phyloP scores from a whole-genome alignment of 1,140 invertebrate genomes.

The Amyelois transitella region DNA sequence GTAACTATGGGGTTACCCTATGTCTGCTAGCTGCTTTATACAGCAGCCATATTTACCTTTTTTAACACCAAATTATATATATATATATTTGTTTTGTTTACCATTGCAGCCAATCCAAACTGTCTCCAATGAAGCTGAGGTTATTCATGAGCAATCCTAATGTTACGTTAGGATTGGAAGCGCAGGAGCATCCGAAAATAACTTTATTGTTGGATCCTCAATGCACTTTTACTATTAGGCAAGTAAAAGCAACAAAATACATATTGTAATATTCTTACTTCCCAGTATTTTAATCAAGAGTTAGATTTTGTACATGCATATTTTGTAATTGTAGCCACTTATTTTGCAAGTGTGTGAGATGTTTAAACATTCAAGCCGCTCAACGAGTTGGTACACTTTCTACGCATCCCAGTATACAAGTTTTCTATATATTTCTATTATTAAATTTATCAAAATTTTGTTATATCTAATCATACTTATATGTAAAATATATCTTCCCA shows the following conservation, averaged over 20 bases:
- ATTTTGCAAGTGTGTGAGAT: too few relatives aligned
- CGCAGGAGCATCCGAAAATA: constrained; percentile 39
- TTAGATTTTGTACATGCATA: too few relatives aligned
- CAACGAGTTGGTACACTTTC: too few relatives aligned
- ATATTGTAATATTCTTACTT: too few relatives aligned
- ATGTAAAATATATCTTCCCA: background rate
- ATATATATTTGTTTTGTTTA: background rate
- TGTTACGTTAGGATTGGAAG: constrained; percentile 19
- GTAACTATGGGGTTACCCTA: background rate
- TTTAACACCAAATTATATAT: background rate
- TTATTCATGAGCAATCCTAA: constrained; percentile 56
- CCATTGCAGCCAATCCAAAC: constrained; percentile 49
- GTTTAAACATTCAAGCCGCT: too few relatives aligned
- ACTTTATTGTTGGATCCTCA: constrained; percentile 51
- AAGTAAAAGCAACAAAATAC: too few relatives aligned
- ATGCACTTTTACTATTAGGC: constrained; percentile 34
- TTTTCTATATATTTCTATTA: background rate
- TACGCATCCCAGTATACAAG: too few relatives aligned
- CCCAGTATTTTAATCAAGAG: too few relatives aligned
- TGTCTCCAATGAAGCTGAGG: constrained; percentile 56
- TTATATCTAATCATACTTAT: background rate
- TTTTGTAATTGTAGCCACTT: too few relatives aligned
- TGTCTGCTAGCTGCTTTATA: too few relatives aligned
- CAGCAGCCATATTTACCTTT: too few relatives aligned
- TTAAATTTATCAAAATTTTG: background rate